Percentiles rank a stretch among this genome's conserved stretches.
phyloP scores from a whole-genome alignment of 2,888 invertebrate species.

The Campoplex nolae region DNA sequence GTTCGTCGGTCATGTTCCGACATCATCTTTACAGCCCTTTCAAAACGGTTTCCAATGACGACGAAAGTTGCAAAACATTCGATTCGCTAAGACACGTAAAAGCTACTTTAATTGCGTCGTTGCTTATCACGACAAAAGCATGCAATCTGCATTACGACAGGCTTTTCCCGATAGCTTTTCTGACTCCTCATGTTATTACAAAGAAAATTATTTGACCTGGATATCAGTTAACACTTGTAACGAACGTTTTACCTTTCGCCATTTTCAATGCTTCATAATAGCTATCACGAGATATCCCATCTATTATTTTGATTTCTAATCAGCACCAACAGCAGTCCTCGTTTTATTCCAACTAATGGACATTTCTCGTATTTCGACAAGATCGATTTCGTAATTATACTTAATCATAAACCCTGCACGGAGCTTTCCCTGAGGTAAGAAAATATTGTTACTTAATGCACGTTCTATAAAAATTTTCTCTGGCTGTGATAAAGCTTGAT shows the following conservation, averaged over 20 bases:
- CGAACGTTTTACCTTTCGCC: not conserved
- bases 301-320: not conserved
- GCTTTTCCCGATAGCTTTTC: not conserved
- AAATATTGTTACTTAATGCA: not conserved
- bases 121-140: not conserved
- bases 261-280: not conserved
- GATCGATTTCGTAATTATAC: not conserved
- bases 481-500: too few species aligned
- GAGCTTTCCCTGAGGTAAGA: not conserved
- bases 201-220: not conserved
- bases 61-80: not conserved
- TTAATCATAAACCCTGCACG: not conserved
- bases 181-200: not conserved
- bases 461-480: too few species aligned
- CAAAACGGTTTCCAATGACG: not conserved
- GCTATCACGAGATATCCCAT: not conserved
- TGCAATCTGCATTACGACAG: not conserved
- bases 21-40: not conserved
- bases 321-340: not conserved
- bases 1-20: not conserved
- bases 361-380: not conserved
- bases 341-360: not conserved
- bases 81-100: not conserved
- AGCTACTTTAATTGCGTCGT: not conserved
- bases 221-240: not conserved